Conservation (phyloP, 2,797 vertebrate genomes). For the Xenops minutus region DNA sequence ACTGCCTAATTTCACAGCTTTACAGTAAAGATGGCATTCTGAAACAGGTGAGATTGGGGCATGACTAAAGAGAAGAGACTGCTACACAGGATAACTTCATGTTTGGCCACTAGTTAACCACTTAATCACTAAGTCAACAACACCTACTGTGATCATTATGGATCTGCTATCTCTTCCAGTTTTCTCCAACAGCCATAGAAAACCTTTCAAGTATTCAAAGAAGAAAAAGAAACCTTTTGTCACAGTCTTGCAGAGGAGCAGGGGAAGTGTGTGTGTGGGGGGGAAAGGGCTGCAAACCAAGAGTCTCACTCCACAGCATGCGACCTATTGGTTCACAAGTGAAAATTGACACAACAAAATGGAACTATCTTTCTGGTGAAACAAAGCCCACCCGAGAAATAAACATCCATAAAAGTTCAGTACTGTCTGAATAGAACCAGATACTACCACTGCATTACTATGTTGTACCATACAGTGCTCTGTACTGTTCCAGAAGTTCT, state of each 20-base stretch:
- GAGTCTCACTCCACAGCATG: not conserved
- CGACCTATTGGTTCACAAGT: not conserved
- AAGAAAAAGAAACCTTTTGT: conserved; percentile 58
- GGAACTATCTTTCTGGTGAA: not conserved
- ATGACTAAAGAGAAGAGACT: conserved; percentile 4
- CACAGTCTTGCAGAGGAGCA: not conserved
- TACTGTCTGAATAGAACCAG: not conserved
- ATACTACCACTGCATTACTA: not conserved
- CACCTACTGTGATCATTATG: conserved; percentile 54
- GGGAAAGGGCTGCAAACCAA: not conserved
- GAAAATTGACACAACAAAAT: not conserved
- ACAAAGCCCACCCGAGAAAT: accelerated
- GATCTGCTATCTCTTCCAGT: conserved; percentile 50
- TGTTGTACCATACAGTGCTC: not conserved
- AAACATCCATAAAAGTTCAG: not conserved
- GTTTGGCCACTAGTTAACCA: conserved; percentile 51
- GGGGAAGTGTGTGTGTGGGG: accelerated
- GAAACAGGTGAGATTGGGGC: not conserved
- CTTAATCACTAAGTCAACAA: conserved; percentile 56
- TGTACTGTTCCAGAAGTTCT: not conserved
- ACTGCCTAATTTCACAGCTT: not conserved
- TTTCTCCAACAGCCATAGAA: conserved; percentile 56
- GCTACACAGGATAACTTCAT: not conserved
- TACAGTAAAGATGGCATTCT: not conserved
- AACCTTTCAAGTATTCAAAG: conserved; percentile 59